A percentile compares a stretch with the other conserved stretches of the same genome.
Evolutionary conservation across 2,113 vertebrate genomes (phyloP).

Genomic region (Psammodynastes pulverulentus): DNA sequence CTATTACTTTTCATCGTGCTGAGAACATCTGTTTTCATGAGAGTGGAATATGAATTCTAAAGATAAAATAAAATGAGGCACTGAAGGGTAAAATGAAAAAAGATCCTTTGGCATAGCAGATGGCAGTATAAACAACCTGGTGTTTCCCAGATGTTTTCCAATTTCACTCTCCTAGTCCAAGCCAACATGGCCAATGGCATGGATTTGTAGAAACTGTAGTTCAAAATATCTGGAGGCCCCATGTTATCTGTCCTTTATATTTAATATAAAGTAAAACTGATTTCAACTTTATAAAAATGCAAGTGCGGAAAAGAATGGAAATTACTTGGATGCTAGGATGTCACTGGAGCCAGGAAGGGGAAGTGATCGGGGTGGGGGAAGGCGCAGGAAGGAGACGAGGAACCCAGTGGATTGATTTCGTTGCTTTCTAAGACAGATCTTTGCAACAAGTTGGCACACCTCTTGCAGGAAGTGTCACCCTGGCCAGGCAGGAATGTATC

Average conservation of each 20-base stretch:
- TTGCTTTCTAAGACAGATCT: neutral
- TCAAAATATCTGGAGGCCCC: neutral
- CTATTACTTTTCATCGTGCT: neutral
- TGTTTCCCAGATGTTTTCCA: neutral
- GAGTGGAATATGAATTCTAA: neutral
- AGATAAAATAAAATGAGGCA: neutral
- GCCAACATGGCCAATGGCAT: neutral
- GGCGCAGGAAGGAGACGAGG: too few relatives aligned
- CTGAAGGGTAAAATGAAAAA: neutral
- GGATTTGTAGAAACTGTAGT: neutral
- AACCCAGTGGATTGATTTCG: neutral
- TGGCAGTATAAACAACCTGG: neutral
- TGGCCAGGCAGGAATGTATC: constrained; percentile 27
- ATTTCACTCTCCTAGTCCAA: neutral
- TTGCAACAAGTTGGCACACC: constrained; percentile 22
- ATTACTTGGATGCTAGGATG: neutral
- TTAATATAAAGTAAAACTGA: neutral
- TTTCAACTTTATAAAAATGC: neutral
- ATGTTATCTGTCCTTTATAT: neutral
- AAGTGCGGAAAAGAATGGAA: neutral
- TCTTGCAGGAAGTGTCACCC: constrained; percentile 9
- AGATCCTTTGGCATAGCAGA: neutral
- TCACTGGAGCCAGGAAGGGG: neutral
- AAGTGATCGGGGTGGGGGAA: neutral
- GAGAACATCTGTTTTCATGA: neutral